These are phyloP conservation scores for Plebejus argus DNA, from an alignment of 2,888 invertebrate genomes.

Conservation along the genomic window DNA sequence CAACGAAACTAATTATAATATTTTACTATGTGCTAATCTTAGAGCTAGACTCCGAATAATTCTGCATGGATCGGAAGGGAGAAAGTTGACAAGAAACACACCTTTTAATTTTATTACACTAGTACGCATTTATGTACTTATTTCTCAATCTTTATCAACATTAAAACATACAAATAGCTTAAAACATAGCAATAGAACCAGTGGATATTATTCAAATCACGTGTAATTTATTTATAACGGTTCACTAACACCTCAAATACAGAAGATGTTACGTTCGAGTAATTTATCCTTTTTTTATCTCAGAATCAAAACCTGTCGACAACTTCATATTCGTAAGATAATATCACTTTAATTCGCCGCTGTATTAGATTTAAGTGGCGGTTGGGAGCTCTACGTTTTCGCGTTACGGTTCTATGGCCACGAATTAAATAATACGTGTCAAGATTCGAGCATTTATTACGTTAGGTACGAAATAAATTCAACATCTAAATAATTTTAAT, in stretches of 20 bases:
- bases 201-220: slow-evolving; percentile 2
- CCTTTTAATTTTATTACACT: slow-evolving; percentile 2
- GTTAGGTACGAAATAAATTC: slow-evolving; percentile 16
- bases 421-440: slow-evolving; percentile 20
- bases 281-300: slow-evolving; percentile 8
- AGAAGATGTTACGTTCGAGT: neutral
- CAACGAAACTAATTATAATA: neutral
- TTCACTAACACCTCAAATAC: slow-evolving; percentile 6
- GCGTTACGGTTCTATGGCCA: slow-evolving; percentile 13
- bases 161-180: neutral
- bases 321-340: slow-evolving; percentile 19
- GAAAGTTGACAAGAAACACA: slow-evolving; percentile 19
- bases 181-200: neutral
- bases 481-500: slow-evolving; percentile 11
- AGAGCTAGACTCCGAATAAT: neutral
- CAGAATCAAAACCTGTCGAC: slow-evolving; percentile 28
- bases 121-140: neutral
- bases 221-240: slow-evolving; percentile 5
- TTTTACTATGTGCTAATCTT: neutral
- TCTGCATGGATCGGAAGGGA: neutral
- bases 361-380: slow-evolving; percentile 21
- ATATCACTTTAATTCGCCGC: slow-evolving; percentile 24
- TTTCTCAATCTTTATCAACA: neutral
- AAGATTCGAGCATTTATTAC: neutral
- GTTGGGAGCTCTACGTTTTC: neutral